These are phyloP conservation scores for Ostrea denselamellosa DNA, from an alignment of 1,140 invertebrate genomes.

Conservation along the genomic window DNA sequence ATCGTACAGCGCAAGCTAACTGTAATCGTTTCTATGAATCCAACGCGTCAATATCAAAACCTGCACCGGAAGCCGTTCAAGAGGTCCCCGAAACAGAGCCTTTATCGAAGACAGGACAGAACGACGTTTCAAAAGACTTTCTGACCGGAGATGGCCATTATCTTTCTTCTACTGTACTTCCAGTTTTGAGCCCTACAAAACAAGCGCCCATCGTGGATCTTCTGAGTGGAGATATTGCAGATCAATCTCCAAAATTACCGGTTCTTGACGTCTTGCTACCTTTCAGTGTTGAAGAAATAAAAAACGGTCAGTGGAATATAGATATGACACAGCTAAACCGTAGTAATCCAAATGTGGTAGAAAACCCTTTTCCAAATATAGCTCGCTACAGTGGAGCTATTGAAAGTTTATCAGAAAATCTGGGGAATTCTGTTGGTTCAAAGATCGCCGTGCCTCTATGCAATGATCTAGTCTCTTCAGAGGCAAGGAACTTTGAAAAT, in stretches of 20 bases:
- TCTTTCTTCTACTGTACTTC: not conserved
- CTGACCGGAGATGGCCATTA: not conserved
- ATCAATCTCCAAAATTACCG: not conserved
- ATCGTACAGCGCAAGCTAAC: not conserved
- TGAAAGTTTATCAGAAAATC: slow-evolving; percentile 9
- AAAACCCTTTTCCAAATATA: slow-evolving; percentile 38
- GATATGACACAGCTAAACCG: not conserved
- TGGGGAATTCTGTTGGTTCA: not conserved
- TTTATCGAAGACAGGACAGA: not conserved
- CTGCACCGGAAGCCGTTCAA: not conserved
- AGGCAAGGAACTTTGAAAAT: not conserved
- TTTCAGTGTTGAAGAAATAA: not conserved
- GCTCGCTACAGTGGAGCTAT: slow-evolving; percentile 33
- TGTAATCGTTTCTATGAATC: slow-evolving; percentile 43
- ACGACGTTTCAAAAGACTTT: not conserved
- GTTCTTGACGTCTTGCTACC: slow-evolving; percentile 23
- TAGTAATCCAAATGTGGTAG: not conserved
- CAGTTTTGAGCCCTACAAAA: not conserved
- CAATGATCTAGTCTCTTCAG: not conserved
- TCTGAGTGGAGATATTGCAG: not conserved
- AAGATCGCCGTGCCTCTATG: not conserved
- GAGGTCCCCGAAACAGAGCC: too few species aligned
- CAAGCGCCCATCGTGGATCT: not conserved
- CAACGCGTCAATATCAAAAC: not conserved
- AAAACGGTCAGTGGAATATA: not conserved